Evolutionary conservation across 2,888 invertebrate species (phyloP), one percentile per base, ranked within the genome.

Genomic region (Netelia melanura): DNA sequence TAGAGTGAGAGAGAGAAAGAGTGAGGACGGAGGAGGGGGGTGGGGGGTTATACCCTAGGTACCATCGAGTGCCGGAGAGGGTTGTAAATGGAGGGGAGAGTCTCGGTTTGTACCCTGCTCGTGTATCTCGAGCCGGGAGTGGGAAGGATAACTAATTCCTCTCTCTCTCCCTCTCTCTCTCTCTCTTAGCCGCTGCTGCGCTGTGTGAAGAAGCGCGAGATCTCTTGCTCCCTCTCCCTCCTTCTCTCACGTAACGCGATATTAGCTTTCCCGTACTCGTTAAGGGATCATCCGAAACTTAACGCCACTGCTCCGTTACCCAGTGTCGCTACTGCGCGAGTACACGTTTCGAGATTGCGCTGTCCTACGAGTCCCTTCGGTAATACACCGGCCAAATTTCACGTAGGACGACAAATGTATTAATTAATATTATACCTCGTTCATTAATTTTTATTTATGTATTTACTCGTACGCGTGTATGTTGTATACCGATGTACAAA

Each of bases 271-370:
- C 74, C 74, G 81, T 74, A 65, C 75, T 83, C 81, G 77, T 83
- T 86, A 85, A 82, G 79, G 85, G 86, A 86, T 86, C 86, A 86
- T 86, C 78, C 85, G 86, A 79, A 86, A 86, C 76, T 85, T 81
- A 79, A 85, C 64, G 80, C 86, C 62, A 74, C 78, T 67, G 56
- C 78, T 58, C 62, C 77, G 77, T 76, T 67, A 65, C 68, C 65
- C 25, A 6, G 6, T 38, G 38, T 38, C 38, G 74, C 64, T 71
- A 1, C 72, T 68, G 75, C 30, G 75, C 71, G 21, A 48, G 56
- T 48, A 81, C 56, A 64, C 68, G 61, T 77, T 76, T 65, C 64
- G 48, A 77, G 81, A 81, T 84, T 78, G 68, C 62, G 6, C 54
- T 38, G 38, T 38, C 38, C 38, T 38, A 38, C 38, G 38, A 38